phyloP scores from a whole-genome alignment of 2,888 invertebrate species.

The Agonopterix alstromeriana region DNA sequence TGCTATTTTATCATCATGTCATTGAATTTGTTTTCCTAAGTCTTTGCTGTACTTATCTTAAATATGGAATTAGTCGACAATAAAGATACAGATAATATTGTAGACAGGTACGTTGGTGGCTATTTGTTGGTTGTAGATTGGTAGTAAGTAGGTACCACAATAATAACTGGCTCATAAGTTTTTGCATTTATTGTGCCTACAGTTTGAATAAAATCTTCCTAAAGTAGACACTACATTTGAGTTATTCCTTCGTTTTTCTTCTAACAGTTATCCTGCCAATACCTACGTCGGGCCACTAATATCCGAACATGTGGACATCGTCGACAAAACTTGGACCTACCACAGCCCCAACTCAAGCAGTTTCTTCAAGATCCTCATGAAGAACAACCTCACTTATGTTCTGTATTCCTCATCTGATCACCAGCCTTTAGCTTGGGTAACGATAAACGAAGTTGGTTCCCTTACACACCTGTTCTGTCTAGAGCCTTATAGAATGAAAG shows the following conservation, averaged over 20 bases:
- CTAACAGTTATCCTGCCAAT: slow-evolving; percentile 18
- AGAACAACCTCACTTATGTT: slow-evolving; percentile 18
- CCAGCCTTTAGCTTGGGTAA: slow-evolving; percentile 25
- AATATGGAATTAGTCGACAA: too few relatives aligned
- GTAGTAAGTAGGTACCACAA: not conserved
- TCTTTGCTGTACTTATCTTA: too few relatives aligned
- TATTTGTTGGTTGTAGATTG: too few relatives aligned
- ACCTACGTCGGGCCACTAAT: slow-evolving; percentile 20
- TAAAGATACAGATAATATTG: too few relatives aligned
- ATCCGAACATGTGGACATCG: slow-evolving; percentile 15
- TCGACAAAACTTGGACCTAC: slow-evolving; percentile 23
- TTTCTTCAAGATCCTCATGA: slow-evolving; percentile 19
- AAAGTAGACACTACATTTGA: not conserved
- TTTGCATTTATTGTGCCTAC: too few relatives aligned
- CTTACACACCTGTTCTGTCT: slow-evolving; percentile 26
- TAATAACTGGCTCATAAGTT: too few relatives aligned
- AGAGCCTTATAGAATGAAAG: slow-evolving; percentile 26
- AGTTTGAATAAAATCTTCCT: too few relatives aligned
- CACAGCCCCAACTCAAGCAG: slow-evolving; percentile 11
- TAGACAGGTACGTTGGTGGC: too few relatives aligned
- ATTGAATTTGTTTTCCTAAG: too few relatives aligned
- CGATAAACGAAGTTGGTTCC: slow-evolving; percentile 24
- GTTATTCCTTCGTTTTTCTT: not conserved
- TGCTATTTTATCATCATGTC: too few relatives aligned
- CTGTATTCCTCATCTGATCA: slow-evolving; percentile 17